phyloP scores from a whole-genome alignment of 64 coral and sea anemone species.

The Anthopleura sola region DNA sequence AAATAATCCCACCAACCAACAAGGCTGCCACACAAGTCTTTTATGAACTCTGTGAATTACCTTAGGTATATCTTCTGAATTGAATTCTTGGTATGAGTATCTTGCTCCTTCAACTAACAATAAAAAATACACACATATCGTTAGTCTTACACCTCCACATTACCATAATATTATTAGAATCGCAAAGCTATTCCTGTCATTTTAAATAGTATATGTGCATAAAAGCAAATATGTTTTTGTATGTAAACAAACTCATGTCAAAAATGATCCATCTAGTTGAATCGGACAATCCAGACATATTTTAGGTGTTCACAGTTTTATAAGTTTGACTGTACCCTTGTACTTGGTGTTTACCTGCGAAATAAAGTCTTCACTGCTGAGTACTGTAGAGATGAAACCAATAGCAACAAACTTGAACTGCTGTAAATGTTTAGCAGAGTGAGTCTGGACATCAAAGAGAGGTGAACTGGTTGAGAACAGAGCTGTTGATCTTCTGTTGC shows the following conservation, averaged over 20 bases:
- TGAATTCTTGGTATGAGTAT: not conserved
- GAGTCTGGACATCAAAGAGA: constrained; percentile 79
- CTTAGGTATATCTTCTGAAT: not conserved
- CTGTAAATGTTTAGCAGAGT: constrained; percentile 80
- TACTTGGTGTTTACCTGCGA: constrained; percentile 28
- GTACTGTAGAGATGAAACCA: constrained; percentile 57
- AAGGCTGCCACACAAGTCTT: no score
- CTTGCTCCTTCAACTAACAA: not conserved
- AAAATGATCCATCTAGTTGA: no score
- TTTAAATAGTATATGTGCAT: no score
- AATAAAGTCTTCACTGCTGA: constrained; percentile 52
- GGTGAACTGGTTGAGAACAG: constrained; percentile 20
- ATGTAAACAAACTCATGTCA: no score
- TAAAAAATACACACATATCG: not conserved
- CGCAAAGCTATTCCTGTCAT: no score
- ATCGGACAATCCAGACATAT: no score
- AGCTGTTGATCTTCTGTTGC: not conserved
- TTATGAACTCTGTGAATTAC: not conserved
- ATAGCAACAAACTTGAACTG: constrained; percentile 83
- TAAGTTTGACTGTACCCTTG: no score
- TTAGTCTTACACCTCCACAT: not conserved
- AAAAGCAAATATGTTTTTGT: no score
- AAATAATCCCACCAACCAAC: no score
- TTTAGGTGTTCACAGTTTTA: no score
- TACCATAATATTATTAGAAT: not conserved